phyloP scores from a whole-genome alignment of 30 jellyfish, hydroid and myxozoan genomes.

The Euphysa ruthae region DNA sequence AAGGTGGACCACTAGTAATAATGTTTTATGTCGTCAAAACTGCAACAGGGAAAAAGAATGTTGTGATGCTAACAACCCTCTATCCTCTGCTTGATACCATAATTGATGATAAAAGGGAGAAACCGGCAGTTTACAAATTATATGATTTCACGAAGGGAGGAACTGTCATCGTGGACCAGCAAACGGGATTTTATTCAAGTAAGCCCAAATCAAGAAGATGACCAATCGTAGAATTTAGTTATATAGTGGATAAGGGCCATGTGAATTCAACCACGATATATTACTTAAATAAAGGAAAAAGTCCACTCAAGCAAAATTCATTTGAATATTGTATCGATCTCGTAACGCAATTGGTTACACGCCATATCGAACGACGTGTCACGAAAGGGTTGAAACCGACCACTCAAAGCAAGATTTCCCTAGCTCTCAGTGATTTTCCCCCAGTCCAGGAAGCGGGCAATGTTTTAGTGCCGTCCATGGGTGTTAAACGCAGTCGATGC shows the following conservation, averaged over 20 bases:
- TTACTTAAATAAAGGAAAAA: slow-evolving; percentile 1
- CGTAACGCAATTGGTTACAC: slow-evolving; percentile 18
- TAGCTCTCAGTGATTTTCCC: not conserved
- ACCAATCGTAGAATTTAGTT: slow-evolving; percentile 13
- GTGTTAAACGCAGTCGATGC: not conserved
- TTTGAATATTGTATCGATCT: slow-evolving; percentile 27
- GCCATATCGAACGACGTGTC: not conserved
- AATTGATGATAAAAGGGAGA: slow-evolving; percentile 11
- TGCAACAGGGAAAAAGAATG: slow-evolving; percentile 10
- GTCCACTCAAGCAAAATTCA: slow-evolving; percentile 1
- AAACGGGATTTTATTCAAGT: slow-evolving; percentile 10
- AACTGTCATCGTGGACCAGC: slow-evolving; percentile 24
- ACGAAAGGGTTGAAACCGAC: not conserved
- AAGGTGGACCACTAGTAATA: not conserved
- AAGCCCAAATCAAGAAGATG: slow-evolving; percentile 11
- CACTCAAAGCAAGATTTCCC: not conserved
- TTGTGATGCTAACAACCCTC: slow-evolving; percentile 14
- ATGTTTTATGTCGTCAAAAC: slow-evolving; percentile 20
- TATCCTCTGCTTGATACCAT: slow-evolving; percentile 25
- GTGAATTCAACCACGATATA: slow-evolving; percentile 23
- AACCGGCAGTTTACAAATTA: slow-evolving; percentile 27
- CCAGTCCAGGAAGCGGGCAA: too few relatives aligned
- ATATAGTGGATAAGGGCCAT: slow-evolving; percentile 9
- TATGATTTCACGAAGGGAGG: slow-evolving; percentile 36
- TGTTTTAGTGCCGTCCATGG: not conserved